phyloP scores from a whole-genome alignment of 2,888 invertebrate species.

The Caenorhabditis panamensis region DNA sequence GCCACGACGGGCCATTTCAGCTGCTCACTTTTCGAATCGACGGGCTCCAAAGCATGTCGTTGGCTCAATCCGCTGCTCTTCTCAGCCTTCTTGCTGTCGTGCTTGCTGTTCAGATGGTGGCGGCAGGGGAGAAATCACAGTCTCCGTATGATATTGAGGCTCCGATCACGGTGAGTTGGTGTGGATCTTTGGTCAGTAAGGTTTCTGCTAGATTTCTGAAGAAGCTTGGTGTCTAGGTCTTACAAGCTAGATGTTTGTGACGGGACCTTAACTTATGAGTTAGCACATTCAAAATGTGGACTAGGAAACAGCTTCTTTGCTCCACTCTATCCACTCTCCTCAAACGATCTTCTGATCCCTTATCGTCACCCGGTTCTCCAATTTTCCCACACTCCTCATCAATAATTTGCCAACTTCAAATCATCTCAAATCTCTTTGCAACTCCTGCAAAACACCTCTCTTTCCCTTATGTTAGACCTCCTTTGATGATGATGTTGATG shows the following conservation, averaged over 20 bases:
- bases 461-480: background rate
- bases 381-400: constrained; percentile 15
- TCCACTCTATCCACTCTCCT: background rate
- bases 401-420: constrained; percentile 17
- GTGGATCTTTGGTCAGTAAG: too few species aligned
- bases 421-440: background rate
- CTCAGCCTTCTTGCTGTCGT: constrained; percentile 7
- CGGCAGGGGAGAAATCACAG: background rate
- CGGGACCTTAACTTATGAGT: too few species aligned
- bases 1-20: constrained; percentile 5
- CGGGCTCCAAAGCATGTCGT: constrained; percentile 31
- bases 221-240: too few species aligned
- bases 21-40: constrained; percentile 19
- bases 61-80: constrained; percentile 18
- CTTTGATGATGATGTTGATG: constrained; percentile 32
- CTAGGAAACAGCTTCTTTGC: background rate
- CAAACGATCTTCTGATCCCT: background rate
- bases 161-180: constrained; percentile 33
- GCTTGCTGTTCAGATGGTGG: background rate
- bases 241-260: too few species aligned
- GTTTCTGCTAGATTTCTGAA: too few species aligned
- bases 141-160: constrained; percentile 26
- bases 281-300: too few species aligned
- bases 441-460: background rate
- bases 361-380: too few species aligned